Percentiles rank a stretch among this genome's conserved stretches.
phyloP scores from a whole-genome alignment of 2,113 vertebrate species.

The Dromas ardeola region DNA sequence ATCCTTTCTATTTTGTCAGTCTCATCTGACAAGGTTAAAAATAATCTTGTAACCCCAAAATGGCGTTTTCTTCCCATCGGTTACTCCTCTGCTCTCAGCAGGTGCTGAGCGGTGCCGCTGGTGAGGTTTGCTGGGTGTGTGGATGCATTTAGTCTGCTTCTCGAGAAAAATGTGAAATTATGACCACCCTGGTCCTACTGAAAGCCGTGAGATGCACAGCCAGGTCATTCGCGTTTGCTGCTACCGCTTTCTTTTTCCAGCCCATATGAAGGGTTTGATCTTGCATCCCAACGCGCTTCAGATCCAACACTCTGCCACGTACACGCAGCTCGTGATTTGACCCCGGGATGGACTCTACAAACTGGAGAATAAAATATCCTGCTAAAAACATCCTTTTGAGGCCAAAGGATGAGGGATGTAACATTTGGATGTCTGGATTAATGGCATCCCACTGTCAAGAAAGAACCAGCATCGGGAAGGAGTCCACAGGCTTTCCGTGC shows the following conservation, averaged over 20 bases:
- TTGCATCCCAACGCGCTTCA: not conserved
- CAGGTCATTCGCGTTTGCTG: not conserved
- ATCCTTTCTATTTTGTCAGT: not conserved
- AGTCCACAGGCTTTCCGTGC: not conserved
- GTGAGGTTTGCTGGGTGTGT: not conserved
- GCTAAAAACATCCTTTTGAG: not conserved
- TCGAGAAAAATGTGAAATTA: not conserved
- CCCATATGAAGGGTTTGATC: not conserved
- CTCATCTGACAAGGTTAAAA: conserved; percentile 15
- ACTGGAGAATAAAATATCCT: not conserved
- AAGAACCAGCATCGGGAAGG: not conserved
- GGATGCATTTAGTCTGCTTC: not conserved
- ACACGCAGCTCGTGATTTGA: rapidly evolving
- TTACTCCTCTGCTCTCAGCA: not conserved
- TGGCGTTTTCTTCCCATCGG: not conserved
- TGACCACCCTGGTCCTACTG: not conserved
- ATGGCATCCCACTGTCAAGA: not conserved
- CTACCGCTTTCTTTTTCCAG: not conserved
- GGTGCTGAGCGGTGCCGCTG: not conserved
- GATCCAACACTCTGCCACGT: not conserved
- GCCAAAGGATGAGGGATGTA: not conserved
- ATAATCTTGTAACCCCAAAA: not conserved
- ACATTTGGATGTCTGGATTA: not conserved
- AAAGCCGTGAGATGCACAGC: not conserved
- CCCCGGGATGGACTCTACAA: not conserved